These are phyloP conservation scores for Drosophila subpulchrella DNA, from an alignment of 1,140 invertebrate species.

Conservation along the genomic window DNA sequence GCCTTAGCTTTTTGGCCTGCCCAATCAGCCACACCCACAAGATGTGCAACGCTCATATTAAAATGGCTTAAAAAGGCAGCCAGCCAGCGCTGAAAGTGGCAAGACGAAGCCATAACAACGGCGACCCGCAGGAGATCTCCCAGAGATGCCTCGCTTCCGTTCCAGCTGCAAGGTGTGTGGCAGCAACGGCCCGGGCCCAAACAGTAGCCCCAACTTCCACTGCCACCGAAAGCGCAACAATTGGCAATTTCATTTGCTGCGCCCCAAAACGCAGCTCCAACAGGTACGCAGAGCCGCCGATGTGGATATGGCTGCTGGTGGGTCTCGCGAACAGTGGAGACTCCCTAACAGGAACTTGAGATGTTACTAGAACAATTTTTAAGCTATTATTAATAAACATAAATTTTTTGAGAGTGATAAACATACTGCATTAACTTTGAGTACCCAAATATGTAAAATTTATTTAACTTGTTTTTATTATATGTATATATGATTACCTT, in stretches of 20 bases:
- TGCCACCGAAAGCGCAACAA: constrained; percentile 72
- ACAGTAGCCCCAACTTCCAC: constrained; percentile 53
- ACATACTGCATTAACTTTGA: too few species aligned
- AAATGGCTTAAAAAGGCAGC: constrained; percentile 63
- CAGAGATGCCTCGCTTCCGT: constrained; percentile 63
- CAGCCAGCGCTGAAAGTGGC: constrained; percentile 53
- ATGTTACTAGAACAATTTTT: too few species aligned
- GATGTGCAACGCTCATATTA: constrained; percentile 58
- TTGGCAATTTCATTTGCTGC: constrained; percentile 79
- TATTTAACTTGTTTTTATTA: too few species aligned
- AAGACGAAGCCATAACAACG: constrained; percentile 52
- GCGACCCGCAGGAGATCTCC: constrained; percentile 24
- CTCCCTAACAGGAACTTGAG: background rate
- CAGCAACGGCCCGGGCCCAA: constrained; percentile 51
- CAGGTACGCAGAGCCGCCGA: constrained; percentile 64
- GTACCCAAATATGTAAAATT: too few species aligned
- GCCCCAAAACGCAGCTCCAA: constrained; percentile 62
- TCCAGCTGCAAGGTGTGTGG: constrained; percentile 76
- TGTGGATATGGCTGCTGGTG: constrained; percentile 12
- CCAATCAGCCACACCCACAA: constrained; percentile 80
- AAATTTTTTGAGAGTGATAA: too few species aligned
- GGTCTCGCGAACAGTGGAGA: constrained; percentile 20
- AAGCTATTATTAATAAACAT: too few species aligned
- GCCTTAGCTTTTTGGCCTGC: constrained; percentile 26
- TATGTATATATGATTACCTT: too few species aligned